These are phyloP conservation scores for Eremobia ochroleuca DNA, from an alignment of 2,888 invertebrate genomes.

Conservation along the genomic window DNA sequence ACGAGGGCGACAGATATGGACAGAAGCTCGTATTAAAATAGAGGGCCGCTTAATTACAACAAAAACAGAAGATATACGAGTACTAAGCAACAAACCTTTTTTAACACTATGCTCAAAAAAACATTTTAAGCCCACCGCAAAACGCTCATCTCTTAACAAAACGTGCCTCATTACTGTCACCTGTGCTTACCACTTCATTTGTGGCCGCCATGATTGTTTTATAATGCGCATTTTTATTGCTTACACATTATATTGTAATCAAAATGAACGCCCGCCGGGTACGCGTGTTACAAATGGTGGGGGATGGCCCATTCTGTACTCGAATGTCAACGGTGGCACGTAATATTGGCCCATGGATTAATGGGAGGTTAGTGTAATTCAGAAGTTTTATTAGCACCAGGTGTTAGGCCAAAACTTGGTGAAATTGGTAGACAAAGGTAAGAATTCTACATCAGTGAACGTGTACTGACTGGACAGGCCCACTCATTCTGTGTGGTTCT, in stretches of 20 bases:
- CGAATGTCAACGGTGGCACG: constrained; percentile 22
- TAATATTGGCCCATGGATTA: background rate
- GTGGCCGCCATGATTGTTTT: constrained; percentile 72
- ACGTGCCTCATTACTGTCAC: constrained; percentile 59
- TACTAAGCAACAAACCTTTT: background rate
- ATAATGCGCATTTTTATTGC: constrained; percentile 73
- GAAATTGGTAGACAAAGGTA: background rate
- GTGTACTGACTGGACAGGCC: too few species aligned
- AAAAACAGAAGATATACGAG: background rate
- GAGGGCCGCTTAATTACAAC: too few species aligned
- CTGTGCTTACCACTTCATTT: constrained; percentile 64
- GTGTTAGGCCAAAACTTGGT: too few species aligned
- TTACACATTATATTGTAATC: constrained; percentile 58
- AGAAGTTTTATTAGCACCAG: too few species aligned
- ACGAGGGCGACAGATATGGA: background rate
- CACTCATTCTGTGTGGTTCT: too few species aligned
- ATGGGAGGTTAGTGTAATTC: background rate
- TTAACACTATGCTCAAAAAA: background rate
- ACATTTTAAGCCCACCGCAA: constrained; percentile 11
- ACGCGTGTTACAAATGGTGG: constrained; percentile 27
- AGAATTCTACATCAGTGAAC: background rate
- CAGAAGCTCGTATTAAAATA: background rate
- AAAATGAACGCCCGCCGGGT: constrained; percentile 46
- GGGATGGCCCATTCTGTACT: constrained; percentile 26
- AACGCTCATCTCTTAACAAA: constrained; percentile 46